Percentiles rank a stretch among this genome's conserved stretches.
Evolutionary conservation across 2,113 vertebrate species (phyloP).

Genomic region (Xiphias gladius): DNA sequence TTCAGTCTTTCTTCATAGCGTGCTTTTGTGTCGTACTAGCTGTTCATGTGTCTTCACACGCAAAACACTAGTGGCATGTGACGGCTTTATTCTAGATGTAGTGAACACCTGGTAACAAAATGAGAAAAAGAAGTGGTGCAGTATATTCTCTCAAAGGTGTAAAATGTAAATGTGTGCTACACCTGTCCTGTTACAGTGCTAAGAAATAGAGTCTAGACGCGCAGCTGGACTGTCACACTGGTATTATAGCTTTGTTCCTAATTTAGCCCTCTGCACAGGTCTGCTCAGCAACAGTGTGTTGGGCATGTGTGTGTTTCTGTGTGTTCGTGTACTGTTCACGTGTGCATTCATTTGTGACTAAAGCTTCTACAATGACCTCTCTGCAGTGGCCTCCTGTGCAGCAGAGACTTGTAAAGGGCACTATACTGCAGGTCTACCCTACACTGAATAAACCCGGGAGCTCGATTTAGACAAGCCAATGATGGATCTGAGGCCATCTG

Average conservation of each 20-base stretch:
- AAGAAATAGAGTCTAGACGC: conserved; percentile 54
- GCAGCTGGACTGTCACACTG: conserved; percentile 54
- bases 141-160: conserved; percentile 21
- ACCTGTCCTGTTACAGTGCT: conserved; percentile 54
- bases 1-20: conserved; percentile 36
- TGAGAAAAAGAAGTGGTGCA: conserved; percentile 15
- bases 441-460: conserved; percentile 47
- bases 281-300: conserved; percentile 68
- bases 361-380: conserved; percentile 52
- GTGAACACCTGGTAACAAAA: conserved; percentile 33
- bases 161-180: conserved; percentile 50
- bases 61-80: conserved; percentile 4
- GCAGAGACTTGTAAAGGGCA: conserved; percentile 65
- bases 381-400: conserved; percentile 51
- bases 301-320: background rate
- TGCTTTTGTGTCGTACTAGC: background rate
- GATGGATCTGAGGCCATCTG: conserved; percentile 70
- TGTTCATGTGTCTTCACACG: conserved; percentile 18
- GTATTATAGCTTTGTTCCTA: conserved; percentile 58
- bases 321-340: background rate
- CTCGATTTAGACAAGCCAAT: conserved; percentile 58
- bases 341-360: conserved; percentile 29
- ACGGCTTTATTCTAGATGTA: conserved; percentile 64
- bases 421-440: conserved; percentile 46
- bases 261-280: conserved; percentile 65